Evolutionary conservation across 2,113 vertebrate genomes (phyloP).

Genomic region (Eubucco bourcierii): DNA sequence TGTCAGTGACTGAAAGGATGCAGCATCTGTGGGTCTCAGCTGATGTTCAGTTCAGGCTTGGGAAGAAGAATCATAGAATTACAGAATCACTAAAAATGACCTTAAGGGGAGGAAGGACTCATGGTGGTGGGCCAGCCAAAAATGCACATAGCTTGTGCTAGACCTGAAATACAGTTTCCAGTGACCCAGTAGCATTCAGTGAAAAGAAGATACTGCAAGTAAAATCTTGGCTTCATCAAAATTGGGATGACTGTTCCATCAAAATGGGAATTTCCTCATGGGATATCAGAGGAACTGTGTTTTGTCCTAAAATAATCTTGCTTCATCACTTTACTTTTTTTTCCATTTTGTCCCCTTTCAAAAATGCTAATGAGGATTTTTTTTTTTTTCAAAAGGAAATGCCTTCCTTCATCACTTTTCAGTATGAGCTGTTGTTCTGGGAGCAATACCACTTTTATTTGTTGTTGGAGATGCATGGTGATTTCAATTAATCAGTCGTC

Average conservation of each 20-base stretch:
- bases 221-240: not conserved
- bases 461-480: conserved; percentile 13
- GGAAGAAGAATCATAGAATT: not conserved
- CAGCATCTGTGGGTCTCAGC: not conserved
- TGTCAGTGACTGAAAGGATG: not conserved
- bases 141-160: not conserved
- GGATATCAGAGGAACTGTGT: not conserved
- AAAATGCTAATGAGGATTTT: not conserved
- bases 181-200: not conserved
- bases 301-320: not conserved
- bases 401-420: conserved; percentile 23
- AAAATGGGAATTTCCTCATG: not conserved
- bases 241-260: not conserved
- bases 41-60: not conserved
- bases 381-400: not conserved
- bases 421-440: conserved; percentile 24
- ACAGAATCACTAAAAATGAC: too few relatives aligned
- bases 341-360: not conserved
- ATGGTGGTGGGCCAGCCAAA: not conserved
- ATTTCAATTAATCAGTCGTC: conserved; percentile 52
- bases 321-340: not conserved
- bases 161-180: not conserved
- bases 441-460: conserved; percentile 32
- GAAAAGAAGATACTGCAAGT: not conserved
- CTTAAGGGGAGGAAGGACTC: not conserved